Evolutionary conservation across 1,140 invertebrate genomes (phyloP), one percentile per base, ranked within the genome.

Genomic region (Meteorus sp.): DNA sequence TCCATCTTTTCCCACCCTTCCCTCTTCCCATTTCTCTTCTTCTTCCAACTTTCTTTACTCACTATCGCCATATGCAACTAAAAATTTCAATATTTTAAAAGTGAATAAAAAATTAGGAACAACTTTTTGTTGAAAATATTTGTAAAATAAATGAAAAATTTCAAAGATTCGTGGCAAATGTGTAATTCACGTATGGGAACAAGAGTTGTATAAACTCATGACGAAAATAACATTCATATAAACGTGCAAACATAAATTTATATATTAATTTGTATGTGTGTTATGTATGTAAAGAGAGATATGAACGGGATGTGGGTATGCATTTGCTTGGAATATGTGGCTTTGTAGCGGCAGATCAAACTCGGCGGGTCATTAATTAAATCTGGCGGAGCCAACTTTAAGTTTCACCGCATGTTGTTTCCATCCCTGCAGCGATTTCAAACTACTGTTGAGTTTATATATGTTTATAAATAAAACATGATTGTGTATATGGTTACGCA

Each of bases 291-390:
- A 11, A 17, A 17, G 7, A n/a, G n/a, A 23, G n/a, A 20, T 37
- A 53, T 35, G 29, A 43, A 15, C 41, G 44, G 33, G 25, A 25
- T 25, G 20, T 27, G 8, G 17, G n/a, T 44, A 15, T 33, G 37
- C 20, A 23, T 22, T 58, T 48, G 31, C 20, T 20, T 51, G 53
- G 59, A 50, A 57, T 48, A 35, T 64, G 65, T 56, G 61, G 67
- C 66, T 72, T 72, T 70, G 71, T 71, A 73, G 66, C 65, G 71
- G 71, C 70, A 71, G 72, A 76, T 76, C 72, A 74, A 76, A 74
- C 70, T 74, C 70, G 71, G 65, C 74, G 72, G 69, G 70, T 74
- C 74, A 74, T 76, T 76, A 76, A 76, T 76, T 74, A 75, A 75
- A 73, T 71, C 71, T 68, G 67, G 69, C 68, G 68, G 63, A 68